phyloP scores from a whole-genome alignment of 1,140 invertebrate species.

The Rhagoletis zephyria region DNA sequence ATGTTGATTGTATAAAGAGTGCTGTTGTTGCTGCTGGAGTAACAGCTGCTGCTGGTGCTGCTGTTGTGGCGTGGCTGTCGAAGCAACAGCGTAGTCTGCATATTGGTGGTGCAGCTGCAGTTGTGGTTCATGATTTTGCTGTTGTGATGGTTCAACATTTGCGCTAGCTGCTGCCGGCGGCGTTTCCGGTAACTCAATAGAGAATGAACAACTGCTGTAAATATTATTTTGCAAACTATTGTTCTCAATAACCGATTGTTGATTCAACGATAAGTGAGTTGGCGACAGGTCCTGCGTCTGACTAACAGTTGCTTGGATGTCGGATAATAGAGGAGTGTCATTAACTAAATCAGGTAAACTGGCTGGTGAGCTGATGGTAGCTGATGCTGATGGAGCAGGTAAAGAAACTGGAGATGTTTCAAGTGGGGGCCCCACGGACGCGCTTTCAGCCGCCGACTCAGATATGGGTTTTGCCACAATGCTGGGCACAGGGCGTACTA shows the following conservation, averaged over 20 bases:
- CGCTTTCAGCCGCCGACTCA: neutral
- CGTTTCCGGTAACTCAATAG: conserved; percentile 58
- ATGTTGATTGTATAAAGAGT: conserved; percentile 58
- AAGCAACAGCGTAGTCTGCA: conserved; percentile 2
- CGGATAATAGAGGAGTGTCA: neutral
- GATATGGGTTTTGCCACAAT: neutral
- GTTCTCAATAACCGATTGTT: conserved; percentile 55
- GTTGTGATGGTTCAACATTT: conserved; percentile 49
- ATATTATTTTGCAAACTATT: conserved; percentile 13
- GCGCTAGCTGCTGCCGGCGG: conserved; percentile 13
- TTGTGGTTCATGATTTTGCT: neutral
- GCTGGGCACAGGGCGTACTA: conserved; percentile 29
- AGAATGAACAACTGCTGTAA: conserved; percentile 52
- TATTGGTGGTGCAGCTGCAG: conserved; percentile 40
- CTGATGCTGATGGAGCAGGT: neutral
- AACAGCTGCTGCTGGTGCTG: neutral
- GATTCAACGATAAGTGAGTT: neutral
- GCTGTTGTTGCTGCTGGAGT: conserved; percentile 57
- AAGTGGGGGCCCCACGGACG: neutral
- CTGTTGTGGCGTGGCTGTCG: neutral
- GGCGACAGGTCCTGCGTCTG: neutral
- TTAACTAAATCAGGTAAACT: conserved; percentile 46
- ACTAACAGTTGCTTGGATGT: neutral
- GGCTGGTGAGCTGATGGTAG: neutral
- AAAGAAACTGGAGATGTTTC: neutral